Base-by-base conservation (phyloP, 2,888 invertebrate species). In the Rosalia funebris region DNA sequence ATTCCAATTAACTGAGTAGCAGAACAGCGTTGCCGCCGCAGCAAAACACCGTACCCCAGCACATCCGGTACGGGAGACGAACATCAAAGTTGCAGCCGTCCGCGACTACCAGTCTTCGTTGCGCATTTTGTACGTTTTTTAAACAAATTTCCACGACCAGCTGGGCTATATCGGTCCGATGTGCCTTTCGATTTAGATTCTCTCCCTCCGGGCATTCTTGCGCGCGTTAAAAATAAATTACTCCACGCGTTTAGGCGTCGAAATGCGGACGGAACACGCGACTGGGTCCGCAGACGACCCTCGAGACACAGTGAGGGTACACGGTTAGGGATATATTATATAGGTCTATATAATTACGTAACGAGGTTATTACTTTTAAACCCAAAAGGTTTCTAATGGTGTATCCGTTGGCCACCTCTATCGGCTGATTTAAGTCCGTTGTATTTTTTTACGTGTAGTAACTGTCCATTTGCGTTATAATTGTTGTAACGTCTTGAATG, bases 21-120 rank as follows among this genome's bases (percentile, higher is more conserved):
- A n/a, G n/a, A n/a, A n/a, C 25, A 7, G 25, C 25, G 25, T 25
- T 25, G 25, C 25, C 25, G 25, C 11, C 34, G 3, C 34, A 45
- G 60, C 48, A 55, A 63, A 63, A 63, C 46, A 55, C 58, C 63
- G 58, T 63, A 57, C 57, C 58, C 52, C 57, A 58, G 32, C 11
- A 25, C 58, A 63, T 63, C 63, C 63, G 63, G 63, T 60, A 34
- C 52, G 52, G 36, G 53, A 47, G 42, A 57, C 39, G 39, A 50
- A 60, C 57, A 57, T 61, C 57, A 53, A 61, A 61, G 44, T 14
- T 12, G 1, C 25, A 12, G 20, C 44, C 20, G 44, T 11, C 44
- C 25, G 17, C 44, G 44, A 20, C 14, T 25, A 20, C 12, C 14
- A 25, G 44, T 44, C 34, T 20, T 44, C 44, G 17, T 25, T 25